Evolutionary conservation across 2,113 vertebrate genomes (phyloP).

Genomic region (Alethe castanea): DNA sequence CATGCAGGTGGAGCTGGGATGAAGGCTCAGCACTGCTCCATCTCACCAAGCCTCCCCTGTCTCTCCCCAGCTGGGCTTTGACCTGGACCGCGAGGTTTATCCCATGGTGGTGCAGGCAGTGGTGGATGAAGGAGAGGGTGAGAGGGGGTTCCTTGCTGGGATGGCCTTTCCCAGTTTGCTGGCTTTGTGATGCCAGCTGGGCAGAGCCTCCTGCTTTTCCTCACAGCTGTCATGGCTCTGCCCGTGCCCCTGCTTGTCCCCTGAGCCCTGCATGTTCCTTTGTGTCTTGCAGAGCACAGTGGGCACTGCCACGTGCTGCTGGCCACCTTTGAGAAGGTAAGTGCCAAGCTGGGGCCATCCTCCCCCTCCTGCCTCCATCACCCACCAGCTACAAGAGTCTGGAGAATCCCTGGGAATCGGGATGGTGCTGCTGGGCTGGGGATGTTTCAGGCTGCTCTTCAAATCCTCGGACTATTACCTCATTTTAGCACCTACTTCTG

Average conservation of each 20-base stretch:
- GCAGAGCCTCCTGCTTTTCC: not conserved
- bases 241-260: rapidly evolving
- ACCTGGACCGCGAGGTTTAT: conserved; percentile 92
- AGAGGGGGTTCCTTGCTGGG: not conserved
- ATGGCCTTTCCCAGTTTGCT: not conserved
- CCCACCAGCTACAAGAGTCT: rapidly evolving
- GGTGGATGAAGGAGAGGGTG: conserved; percentile 91
- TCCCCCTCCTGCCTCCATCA: not conserved
- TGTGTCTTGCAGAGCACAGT: conserved; percentile 83
- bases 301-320: conserved; percentile 94
- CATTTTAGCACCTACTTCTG: not conserved
- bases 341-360: not conserved
- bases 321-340: conserved; percentile 96
- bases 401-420: rapidly evolving
- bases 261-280: not conserved
- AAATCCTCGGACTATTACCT: not conserved
- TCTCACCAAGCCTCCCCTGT: not conserved
- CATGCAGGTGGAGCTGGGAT: rapidly evolving
- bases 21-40: not conserved
- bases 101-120: conserved; percentile 95
- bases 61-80: conserved; percentile 84
- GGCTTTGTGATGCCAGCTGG: not conserved
- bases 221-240: rapidly evolving
- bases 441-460: not conserved
- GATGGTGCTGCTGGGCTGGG: not conserved